Evolutionary conservation across 2,113 vertebrate species (phyloP).

Genomic region (Pterophyllum scalare): DNA sequence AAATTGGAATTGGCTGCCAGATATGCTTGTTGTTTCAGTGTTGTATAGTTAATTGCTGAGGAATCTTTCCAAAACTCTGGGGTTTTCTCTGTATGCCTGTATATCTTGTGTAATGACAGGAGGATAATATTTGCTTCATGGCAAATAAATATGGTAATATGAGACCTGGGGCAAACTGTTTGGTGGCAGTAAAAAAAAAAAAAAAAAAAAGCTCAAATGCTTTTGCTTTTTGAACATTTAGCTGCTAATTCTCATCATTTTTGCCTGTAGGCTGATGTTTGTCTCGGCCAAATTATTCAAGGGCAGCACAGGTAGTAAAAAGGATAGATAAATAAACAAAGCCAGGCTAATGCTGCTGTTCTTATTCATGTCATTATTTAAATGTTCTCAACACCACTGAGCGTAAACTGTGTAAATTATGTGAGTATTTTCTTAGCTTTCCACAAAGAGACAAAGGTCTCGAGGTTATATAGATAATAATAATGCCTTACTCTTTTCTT

Average conservation of each 20-base stretch:
- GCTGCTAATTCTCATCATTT: background rate
- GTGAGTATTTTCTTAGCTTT: background rate
- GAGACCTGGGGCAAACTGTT: background rate
- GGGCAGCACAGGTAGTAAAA: slow-evolving; percentile 1
- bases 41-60: background rate
- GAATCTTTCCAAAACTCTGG: background rate
- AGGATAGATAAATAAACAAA: slow-evolving; percentile 3
- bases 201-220: background rate
- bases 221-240: slow-evolving; percentile 4
- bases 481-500: too few relatives aligned
- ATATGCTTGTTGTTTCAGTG: slow-evolving; percentile 7
- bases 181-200: background rate
- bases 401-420: background rate
- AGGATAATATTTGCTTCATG: slow-evolving; percentile 2
- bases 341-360: background rate
- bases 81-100: background rate
- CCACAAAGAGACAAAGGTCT: background rate
- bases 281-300: background rate
- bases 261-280: slow-evolving; percentile 11
- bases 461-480: background rate
- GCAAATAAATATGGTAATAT: background rate
- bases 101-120: background rate
- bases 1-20: background rate
- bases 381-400: background rate
- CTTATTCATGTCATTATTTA: background rate